A percentile compares a stretch with the other conserved stretches of the same genome.
phyloP scores from a whole-genome alignment of 2,797 vertebrate species.

The Bovichtus diacanthus region DNA sequence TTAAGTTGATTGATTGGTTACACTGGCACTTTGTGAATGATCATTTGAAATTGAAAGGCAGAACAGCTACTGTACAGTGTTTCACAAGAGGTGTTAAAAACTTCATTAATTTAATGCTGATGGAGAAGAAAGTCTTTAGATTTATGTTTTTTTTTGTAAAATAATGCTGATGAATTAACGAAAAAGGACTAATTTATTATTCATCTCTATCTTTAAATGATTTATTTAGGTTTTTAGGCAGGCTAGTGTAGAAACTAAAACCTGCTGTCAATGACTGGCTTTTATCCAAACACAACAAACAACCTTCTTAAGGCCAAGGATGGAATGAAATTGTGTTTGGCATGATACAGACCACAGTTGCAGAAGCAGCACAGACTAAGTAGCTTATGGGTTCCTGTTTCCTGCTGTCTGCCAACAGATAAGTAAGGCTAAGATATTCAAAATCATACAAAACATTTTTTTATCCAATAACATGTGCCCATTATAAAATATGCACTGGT shows the following conservation, averaged over 20 bases:
- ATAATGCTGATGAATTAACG: background rate
- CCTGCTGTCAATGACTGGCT: background rate
- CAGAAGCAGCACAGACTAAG: slow-evolving; percentile 17
- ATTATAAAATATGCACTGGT: background rate
- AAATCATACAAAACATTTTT: background rate
- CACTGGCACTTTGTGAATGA: background rate
- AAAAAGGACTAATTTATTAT: background rate
- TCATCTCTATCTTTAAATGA: background rate
- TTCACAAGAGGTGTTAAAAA: background rate
- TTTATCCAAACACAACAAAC: background rate
- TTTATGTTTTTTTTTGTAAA: background rate
- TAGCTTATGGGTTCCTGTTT: slow-evolving; percentile 11
- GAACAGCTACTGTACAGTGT: background rate
- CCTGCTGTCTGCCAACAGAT: slow-evolving; percentile 9
- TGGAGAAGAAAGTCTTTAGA: background rate
- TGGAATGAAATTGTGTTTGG: background rate
- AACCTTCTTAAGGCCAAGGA: background rate
- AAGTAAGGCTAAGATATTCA: background rate
- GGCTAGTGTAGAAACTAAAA: background rate
- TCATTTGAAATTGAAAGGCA: background rate
- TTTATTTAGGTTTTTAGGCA: background rate
- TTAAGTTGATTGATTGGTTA: too few species aligned
- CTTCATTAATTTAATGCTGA: background rate
- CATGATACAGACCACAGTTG: slow-evolving; percentile 9
- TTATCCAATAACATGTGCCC: background rate